Percentiles rank a stretch among this genome's conserved stretches.
Evolutionary conservation across 2,113 vertebrate genomes (phyloP).

Genomic region (Gnathonemus longibarbis): DNA sequence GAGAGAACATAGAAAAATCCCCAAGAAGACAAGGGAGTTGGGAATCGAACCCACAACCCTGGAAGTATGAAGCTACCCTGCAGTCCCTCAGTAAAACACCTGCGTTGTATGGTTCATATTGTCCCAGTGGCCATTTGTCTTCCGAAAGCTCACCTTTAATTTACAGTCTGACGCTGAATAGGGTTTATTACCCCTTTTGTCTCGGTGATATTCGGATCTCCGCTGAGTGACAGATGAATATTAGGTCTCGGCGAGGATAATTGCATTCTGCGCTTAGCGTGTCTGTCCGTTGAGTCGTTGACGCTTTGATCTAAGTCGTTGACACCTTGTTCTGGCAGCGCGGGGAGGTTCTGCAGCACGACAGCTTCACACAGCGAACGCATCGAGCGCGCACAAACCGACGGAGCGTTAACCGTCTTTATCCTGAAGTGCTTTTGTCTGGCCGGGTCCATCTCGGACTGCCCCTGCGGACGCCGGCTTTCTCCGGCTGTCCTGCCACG

Average conservation of each 20-base stretch:
- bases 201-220: constrained; percentile 41
- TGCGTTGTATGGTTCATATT: not conserved
- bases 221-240: constrained; percentile 8
- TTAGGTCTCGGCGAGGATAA: constrained; percentile 9
- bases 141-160: constrained; percentile 69
- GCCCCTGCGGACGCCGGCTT: not conserved
- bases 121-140: constrained; percentile 60
- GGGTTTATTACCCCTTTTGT: constrained; percentile 49
- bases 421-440: constrained; percentile 29
- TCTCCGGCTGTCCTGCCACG: not conserved
- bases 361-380: constrained; percentile 52
- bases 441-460: not conserved
- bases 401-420: constrained; percentile 62
- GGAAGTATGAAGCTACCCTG: not conserved
- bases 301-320: not conserved
- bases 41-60: not conserved
- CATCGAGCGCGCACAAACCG: constrained; percentile 51
- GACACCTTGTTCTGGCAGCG: constrained; percentile 4
- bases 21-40: not conserved
- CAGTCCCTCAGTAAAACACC: not conserved
- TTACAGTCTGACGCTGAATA: constrained; percentile 62
- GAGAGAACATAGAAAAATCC: not conserved
- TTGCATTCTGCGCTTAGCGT: constrained; percentile 5
- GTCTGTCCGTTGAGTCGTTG: not conserved
- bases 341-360: constrained; percentile 46